Conservation (phyloP, 30 jellyfish, hydroid and myxozoan species). For the Hydra vulgaris region DNA sequence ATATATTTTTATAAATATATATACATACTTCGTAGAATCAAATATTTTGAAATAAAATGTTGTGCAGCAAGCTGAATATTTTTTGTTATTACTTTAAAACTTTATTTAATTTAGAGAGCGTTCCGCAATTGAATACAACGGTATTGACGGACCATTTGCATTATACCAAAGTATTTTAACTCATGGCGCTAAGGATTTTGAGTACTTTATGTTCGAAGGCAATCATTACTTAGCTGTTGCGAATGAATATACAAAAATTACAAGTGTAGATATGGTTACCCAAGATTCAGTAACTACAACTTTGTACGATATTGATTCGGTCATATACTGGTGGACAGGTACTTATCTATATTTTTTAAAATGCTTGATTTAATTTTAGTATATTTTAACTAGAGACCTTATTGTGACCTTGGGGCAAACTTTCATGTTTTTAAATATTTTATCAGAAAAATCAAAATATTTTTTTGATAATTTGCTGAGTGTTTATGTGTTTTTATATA, state of each 20-base stretch:
- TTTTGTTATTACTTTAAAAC: no score
- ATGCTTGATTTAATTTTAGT: neutral
- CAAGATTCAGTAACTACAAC: slow-evolving; percentile 6
- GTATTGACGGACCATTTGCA: slow-evolving; percentile 27
- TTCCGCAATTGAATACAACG: neutral
- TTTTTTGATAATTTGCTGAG: no score
- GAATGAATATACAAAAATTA: slow-evolving; percentile 54
- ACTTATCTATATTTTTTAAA: neutral
- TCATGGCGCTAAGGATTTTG: slow-evolving; percentile 84
- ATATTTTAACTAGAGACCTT: no score
- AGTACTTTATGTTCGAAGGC: slow-evolving; percentile 44
- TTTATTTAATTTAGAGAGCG: neutral
- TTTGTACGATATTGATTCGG: slow-evolving; percentile 65
- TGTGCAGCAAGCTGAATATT: no score
- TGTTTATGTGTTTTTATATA: no score
- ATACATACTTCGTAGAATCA: no score
- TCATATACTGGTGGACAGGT: slow-evolving; percentile 90
- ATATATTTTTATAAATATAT: no score
- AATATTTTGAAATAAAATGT: neutral
- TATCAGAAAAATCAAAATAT: no score
- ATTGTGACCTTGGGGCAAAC: no score
- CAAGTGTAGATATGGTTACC: slow-evolving; percentile 11
- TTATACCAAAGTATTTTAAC: slow-evolving; percentile 52
- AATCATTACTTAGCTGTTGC: slow-evolving; percentile 72
- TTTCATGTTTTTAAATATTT: no score